phyloP scores from a whole-genome alignment of 2,888 invertebrate species.

The Drosophila melanosoma region DNA sequence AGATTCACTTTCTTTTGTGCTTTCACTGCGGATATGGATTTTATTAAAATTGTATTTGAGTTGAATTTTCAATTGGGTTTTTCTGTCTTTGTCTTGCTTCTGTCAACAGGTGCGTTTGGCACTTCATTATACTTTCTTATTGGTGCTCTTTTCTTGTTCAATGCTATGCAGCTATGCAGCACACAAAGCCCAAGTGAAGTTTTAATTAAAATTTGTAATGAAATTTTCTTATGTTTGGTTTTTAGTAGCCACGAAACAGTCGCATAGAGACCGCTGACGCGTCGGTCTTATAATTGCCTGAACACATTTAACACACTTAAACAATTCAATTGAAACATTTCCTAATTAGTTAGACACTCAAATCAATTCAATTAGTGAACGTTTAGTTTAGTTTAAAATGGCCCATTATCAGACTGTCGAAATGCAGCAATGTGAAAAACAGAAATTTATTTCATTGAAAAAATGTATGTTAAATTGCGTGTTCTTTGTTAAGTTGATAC shows the following conservation, averaged over 20 bases:
- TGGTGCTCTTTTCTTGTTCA: constrained; percentile 10
- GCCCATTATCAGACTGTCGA: constrained; percentile 4
- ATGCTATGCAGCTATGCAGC: not conserved
- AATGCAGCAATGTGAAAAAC: not conserved
- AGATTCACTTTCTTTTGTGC: constrained; percentile 4
- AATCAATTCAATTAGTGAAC: not conserved
- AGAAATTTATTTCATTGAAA: constrained; percentile 27
- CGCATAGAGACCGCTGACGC: constrained; percentile 60
- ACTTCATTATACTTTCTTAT: constrained; percentile 64
- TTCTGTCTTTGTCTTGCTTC: constrained; percentile 21
- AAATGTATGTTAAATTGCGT: constrained; percentile 17
- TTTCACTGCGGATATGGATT: constrained; percentile 47
- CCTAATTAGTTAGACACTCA: constrained; percentile 26
- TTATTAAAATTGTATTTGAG: constrained; percentile 59
- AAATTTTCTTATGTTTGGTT: constrained; percentile 76
- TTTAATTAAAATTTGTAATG: constrained; percentile 72
- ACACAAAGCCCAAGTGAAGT: constrained; percentile 52
- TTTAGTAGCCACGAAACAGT: constrained; percentile 70
- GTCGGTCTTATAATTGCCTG: constrained; percentile 48
- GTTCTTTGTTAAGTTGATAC: not conserved
- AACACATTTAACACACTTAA: constrained; percentile 50
- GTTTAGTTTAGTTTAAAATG: constrained; percentile 16
- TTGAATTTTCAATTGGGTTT: constrained; percentile 38
- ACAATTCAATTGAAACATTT: constrained; percentile 55
- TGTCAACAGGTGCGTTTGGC: constrained; percentile 74